Conservation (phyloP, 64 coral and sea anemone genomes). For the Anthopleura sola region DNA sequence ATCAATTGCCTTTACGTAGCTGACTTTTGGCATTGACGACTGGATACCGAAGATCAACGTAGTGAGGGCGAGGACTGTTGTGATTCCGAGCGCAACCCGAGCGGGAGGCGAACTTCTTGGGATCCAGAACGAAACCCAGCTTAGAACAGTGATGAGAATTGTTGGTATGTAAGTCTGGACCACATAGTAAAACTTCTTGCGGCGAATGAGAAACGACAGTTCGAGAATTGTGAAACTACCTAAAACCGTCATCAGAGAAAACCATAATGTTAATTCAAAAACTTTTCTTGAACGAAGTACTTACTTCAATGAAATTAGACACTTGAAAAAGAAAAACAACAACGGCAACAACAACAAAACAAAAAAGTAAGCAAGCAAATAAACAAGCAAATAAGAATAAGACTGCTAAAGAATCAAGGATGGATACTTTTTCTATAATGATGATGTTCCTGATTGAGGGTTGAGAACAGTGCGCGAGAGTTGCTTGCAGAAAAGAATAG, state of each 20-base stretch:
- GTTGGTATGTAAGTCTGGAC: slow-evolving; percentile 91
- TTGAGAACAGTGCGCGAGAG: no score
- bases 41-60: slow-evolving; percentile 91
- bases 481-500: no score
- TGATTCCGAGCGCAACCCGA: slow-evolving; percentile 88
- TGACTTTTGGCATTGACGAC: slow-evolving; percentile 86
- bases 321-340: neutral
- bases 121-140: slow-evolving; percentile 96
- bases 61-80: slow-evolving; percentile 91
- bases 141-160: slow-evolving; percentile 81
- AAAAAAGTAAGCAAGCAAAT: no score
- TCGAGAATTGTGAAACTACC: slow-evolving; percentile 63
- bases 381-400: no score
- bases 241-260: slow-evolving; percentile 2
- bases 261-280: neutral
- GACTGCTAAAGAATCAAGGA: no score
- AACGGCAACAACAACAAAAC: no score
- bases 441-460: no score
- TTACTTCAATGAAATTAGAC: no score
- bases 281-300: neutral
- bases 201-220: slow-evolving; percentile 58
- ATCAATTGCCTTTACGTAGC: slow-evolving; percentile 87
- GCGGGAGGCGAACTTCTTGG: slow-evolving; percentile 88
- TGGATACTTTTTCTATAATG: no score
- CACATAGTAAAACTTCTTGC: slow-evolving; percentile 94